Evolutionary conservation across 2,888 invertebrate species (phyloP).

Genomic region (Napeogenes sylphis): DNA sequence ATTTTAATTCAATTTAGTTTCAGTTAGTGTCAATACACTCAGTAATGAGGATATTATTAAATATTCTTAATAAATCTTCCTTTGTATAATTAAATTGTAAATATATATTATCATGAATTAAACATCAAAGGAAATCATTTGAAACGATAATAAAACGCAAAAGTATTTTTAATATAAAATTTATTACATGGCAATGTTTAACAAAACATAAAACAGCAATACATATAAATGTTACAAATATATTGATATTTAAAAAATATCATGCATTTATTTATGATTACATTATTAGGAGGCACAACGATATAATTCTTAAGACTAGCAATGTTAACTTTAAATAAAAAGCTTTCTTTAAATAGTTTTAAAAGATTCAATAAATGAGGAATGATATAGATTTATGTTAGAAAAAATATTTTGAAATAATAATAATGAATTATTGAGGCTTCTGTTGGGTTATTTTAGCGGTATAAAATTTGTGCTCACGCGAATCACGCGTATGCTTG

Average conservation of each 20-base stretch:
- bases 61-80: too few species aligned
- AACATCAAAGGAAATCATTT: too few species aligned
- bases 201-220: slow-evolving; percentile 45
- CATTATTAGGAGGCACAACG: slow-evolving; percentile 47
- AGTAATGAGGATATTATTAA: too few species aligned
- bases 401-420: slow-evolving; percentile 22
- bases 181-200: slow-evolving; percentile 59
- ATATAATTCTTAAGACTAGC: slow-evolving; percentile 30
- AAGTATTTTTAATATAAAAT: slow-evolving; percentile 13
- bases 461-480: slow-evolving; percentile 90
- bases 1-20: too few species aligned
- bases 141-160: not conserved
- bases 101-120: too few species aligned
- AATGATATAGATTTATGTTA: slow-evolving; percentile 40
- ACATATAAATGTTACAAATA: slow-evolving; percentile 35
- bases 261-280: slow-evolving; percentile 39
- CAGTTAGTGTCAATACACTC: too few species aligned
- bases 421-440: slow-evolving; percentile 29
- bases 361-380: slow-evolving; percentile 47
- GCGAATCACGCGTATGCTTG: slow-evolving; percentile 90
- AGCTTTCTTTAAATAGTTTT: slow-evolving; percentile 36
- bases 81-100: too few species aligned
- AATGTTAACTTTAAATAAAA: slow-evolving; percentile 54
- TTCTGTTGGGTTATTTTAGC: slow-evolving; percentile 75
- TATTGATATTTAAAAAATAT: slow-evolving; percentile 36